phyloP scores from a whole-genome alignment of 2,797 vertebrate species.

The Phalloptychus januarius region DNA sequence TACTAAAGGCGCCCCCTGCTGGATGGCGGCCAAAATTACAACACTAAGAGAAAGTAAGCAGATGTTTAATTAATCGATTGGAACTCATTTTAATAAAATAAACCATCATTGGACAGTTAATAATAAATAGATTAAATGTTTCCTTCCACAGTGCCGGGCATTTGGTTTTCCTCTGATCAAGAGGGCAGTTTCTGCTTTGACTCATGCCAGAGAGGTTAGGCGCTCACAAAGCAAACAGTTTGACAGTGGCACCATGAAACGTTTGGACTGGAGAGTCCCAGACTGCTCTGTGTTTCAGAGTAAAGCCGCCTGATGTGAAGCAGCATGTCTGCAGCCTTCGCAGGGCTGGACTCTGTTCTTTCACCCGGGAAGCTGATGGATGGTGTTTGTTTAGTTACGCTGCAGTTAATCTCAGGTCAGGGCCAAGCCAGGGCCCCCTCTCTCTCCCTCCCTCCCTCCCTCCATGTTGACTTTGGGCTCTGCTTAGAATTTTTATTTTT shows the following conservation, averaged over 20 bases:
- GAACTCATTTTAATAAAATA: too few species aligned
- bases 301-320: conserved; percentile 43
- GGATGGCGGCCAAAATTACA: too few species aligned
- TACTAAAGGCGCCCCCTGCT: too few species aligned
- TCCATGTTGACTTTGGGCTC: conserved; percentile 74
- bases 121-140: too few species aligned
- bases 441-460: conserved; percentile 59
- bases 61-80: too few species aligned
- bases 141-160: conserved; percentile 32
- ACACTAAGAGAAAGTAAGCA: too few species aligned
- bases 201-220: conserved; percentile 47
- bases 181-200: conserved; percentile 40
- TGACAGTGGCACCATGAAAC: conserved; percentile 58
- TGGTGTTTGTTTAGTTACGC: conserved; percentile 79
- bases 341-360: conserved; percentile 73
- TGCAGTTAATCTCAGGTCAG: conserved; percentile 44
- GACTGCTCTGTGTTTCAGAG: conserved; percentile 34
- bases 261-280: conserved; percentile 43
- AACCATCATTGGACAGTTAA: too few species aligned
- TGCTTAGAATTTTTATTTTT: conserved; percentile 49
- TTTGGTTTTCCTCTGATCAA: conserved; percentile 56
- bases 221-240: conserved; percentile 43
- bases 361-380: conserved; percentile 76
- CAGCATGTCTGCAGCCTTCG: conserved; percentile 43
- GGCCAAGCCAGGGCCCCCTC: conserved; percentile 64